Conservation (phyloP, 2,113 vertebrate species). For the Pseudorasbora parva region DNA sequence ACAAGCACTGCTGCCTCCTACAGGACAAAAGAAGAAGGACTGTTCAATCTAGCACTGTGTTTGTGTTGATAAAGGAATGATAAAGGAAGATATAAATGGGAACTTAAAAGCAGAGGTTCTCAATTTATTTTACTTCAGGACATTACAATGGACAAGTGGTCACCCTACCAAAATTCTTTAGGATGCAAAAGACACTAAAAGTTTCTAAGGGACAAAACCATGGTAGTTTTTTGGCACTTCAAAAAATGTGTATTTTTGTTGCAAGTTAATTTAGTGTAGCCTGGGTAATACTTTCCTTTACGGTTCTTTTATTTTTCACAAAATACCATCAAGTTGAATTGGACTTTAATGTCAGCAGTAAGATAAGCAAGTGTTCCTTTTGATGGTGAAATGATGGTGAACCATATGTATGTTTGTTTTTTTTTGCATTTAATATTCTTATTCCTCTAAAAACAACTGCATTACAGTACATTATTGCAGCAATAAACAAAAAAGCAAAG, state of each 20-base stretch:
- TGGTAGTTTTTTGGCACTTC: too few species aligned
- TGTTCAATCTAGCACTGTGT: not conserved
- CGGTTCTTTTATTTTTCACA: not conserved
- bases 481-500: too few species aligned
- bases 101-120: not conserved
- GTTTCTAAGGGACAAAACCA: not conserved
- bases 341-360: not conserved
- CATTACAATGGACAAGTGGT: not conserved
- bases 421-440: not conserved
- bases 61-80: too few species aligned
- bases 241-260: not conserved
- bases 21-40: constrained; percentile 24
- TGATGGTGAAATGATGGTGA: too few species aligned
- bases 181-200: not conserved
- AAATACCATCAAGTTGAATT: not conserved
- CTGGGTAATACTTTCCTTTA: not conserved
- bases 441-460: not conserved
- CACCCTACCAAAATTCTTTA: not conserved
- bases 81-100: not conserved
- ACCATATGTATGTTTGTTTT: not conserved
- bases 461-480: not conserved
- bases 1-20: constrained; percentile 83
- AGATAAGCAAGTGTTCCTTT: too few species aligned
- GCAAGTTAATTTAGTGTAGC: too few species aligned
- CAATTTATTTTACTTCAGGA: not conserved